Evolutionary conservation across 2,113 vertebrate genomes (phyloP).

Genomic region (Psophia crepitans): DNA sequence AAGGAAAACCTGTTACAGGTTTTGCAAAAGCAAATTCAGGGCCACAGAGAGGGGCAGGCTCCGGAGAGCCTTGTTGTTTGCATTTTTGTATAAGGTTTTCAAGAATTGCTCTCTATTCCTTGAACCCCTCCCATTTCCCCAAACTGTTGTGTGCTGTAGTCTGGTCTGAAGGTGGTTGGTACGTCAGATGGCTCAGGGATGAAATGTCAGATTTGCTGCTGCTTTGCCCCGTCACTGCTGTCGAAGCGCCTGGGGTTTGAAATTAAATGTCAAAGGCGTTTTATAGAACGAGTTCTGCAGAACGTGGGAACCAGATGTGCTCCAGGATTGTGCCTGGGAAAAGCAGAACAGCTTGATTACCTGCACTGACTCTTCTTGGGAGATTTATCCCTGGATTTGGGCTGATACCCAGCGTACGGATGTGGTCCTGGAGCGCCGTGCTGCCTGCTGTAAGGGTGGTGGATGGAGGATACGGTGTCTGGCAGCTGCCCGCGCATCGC

Average conservation of each 20-base stretch:
- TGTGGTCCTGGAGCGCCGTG: not conserved
- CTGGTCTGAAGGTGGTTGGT: not conserved
- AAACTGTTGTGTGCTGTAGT: not conserved
- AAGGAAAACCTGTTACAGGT: not conserved
- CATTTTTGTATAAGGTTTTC: not conserved
- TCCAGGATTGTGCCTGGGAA: not conserved
- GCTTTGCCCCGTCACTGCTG: not conserved
- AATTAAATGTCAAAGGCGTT: conserved; percentile 17
- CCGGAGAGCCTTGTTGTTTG: not conserved
- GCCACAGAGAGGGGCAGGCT: not conserved
- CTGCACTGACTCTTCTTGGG: not conserved
- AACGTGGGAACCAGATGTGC: not conserved
- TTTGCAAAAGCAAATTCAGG: not conserved
- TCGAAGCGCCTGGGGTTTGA: not conserved
- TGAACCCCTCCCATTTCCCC: not conserved
- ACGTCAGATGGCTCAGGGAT: not conserved
- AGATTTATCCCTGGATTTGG: not conserved
- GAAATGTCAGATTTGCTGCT: conserved; percentile 31
- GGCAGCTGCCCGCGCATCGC: not conserved
- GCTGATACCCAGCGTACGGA: not conserved
- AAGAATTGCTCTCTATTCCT: not conserved
- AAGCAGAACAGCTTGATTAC: not conserved
- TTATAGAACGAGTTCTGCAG: too few species aligned
- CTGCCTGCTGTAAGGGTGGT: not conserved
- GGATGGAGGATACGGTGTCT: not conserved